These are phyloP conservation scores for Gnathochromis pfefferi DNA, from an alignment of 2,113 vertebrate species.

Conservation along the genomic window DNA sequence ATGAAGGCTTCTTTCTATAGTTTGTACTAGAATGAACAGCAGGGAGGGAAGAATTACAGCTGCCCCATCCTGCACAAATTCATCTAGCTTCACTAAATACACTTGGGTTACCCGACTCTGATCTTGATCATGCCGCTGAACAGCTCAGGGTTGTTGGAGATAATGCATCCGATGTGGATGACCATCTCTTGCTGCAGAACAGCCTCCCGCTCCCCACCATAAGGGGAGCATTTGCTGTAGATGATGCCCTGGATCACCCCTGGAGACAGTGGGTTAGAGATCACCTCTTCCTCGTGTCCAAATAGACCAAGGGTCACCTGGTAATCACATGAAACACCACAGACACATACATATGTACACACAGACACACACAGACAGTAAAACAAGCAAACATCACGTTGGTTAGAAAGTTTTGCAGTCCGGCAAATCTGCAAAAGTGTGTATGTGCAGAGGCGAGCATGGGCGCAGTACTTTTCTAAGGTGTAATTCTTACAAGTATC, in stretches of 20 bases:
- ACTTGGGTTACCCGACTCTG: conserved; percentile 78
- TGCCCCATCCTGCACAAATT: not conserved
- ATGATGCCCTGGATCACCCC: conserved; percentile 92
- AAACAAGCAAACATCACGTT: not conserved
- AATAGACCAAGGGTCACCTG: conserved; percentile 95
- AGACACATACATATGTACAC: not conserved
- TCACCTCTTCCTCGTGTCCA: conserved; percentile 92
- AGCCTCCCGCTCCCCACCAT: conserved; percentile 82
- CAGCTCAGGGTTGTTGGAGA: conserved; percentile 91
- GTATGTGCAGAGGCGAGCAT: not conserved
- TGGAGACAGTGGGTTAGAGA: conserved; percentile 95
- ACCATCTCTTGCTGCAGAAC: conserved; percentile 96
- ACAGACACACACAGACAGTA: not conserved
- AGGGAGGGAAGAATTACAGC: not conserved
- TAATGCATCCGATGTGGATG: conserved; percentile 97
- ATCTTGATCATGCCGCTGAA: conserved; percentile 98
- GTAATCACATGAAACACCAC: not conserved
- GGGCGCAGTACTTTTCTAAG: not conserved
- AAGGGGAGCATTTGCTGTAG: conserved; percentile 83
- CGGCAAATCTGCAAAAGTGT: not conserved
- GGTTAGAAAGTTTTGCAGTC: not conserved
- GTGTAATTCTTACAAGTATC: not conserved
- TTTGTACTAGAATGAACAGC: not conserved
- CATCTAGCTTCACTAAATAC: not conserved
- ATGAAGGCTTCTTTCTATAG: not conserved